Conservation (phyloP, 2,113 vertebrate species). For the Mobula hypostoma region DNA sequence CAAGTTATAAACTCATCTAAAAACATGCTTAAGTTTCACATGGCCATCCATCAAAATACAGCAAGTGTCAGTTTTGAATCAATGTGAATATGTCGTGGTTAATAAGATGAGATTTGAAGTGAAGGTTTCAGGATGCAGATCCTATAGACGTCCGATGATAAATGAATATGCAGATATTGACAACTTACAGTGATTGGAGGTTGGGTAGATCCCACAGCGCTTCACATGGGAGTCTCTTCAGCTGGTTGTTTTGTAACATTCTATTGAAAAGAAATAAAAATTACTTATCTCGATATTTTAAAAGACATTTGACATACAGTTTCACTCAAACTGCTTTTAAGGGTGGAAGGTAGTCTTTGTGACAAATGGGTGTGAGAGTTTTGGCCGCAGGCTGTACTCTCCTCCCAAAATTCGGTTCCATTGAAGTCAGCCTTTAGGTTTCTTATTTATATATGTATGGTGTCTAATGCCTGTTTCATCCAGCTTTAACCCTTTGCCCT, state of each 20-base stretch:
- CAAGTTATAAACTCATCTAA: not conserved
- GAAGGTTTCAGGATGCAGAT: not conserved
- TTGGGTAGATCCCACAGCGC: conserved; percentile 81
- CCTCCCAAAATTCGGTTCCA: too few relatives aligned
- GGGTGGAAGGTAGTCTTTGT: too few relatives aligned
- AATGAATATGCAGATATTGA: conserved; percentile 20
- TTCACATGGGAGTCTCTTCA: conserved; percentile 75
- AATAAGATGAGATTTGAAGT: not conserved
- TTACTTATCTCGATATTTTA: not conserved
- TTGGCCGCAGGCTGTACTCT: too few relatives aligned
- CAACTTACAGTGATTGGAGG: conserved; percentile 88
- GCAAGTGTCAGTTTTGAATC: not conserved
- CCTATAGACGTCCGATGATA: not conserved
- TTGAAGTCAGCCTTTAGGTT: not conserved
- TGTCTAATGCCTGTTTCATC: not conserved
- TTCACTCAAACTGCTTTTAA: not conserved
- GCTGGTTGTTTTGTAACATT: conserved; percentile 92
- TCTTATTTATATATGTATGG: not conserved
- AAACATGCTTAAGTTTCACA: not conserved
- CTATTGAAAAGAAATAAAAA: conserved; percentile 52
- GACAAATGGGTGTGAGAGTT: too few relatives aligned
- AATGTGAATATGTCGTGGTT: not conserved
- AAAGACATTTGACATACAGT: too few relatives aligned
- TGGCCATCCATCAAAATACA: not conserved
- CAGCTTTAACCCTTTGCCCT: not conserved